A percentile compares a stretch with the other conserved stretches of the same genome.
Evolutionary conservation across 2,113 vertebrate genomes (phyloP).

Genomic region (Sterna hirundo): DNA sequence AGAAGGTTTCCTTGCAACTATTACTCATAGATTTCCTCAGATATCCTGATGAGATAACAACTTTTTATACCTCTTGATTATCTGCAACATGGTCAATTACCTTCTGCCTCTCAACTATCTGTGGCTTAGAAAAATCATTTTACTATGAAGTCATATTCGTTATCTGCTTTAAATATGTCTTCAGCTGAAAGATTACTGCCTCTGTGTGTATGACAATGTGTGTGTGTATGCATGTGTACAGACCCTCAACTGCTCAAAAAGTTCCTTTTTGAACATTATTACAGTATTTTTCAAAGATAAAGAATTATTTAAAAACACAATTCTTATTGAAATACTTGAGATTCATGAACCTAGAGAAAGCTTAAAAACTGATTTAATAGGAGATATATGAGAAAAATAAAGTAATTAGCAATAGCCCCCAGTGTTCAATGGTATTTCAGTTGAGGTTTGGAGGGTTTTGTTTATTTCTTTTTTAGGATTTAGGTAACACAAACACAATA

Average conservation of each 20-base stretch:
- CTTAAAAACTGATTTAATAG: not conserved
- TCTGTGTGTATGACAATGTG: not conserved
- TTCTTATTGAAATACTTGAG: not conserved
- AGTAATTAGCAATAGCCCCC: not conserved
- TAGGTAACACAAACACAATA: not conserved
- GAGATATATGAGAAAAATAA: not conserved
- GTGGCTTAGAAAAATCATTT: not conserved
- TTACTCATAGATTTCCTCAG: not conserved
- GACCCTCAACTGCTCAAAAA: not conserved
- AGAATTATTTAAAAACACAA: not conserved
- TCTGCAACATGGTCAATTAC: not conserved
- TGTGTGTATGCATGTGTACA: not conserved
- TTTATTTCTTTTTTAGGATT: not conserved
- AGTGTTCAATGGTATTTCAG: not conserved
- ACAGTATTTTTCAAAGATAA: not conserved
- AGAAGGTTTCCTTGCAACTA: not conserved
- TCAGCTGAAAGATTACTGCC: not conserved
- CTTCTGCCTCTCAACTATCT: not conserved
- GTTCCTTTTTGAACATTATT: not conserved
- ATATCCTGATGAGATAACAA: not conserved
- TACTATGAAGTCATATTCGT: not conserved
- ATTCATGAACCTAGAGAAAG: not conserved
- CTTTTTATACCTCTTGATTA: not conserved
- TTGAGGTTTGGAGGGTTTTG: not conserved
- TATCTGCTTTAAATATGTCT: not conserved